phyloP scores from a whole-genome alignment of 2,113 vertebrate genomes.

The Lipotes vexillifer region DNA sequence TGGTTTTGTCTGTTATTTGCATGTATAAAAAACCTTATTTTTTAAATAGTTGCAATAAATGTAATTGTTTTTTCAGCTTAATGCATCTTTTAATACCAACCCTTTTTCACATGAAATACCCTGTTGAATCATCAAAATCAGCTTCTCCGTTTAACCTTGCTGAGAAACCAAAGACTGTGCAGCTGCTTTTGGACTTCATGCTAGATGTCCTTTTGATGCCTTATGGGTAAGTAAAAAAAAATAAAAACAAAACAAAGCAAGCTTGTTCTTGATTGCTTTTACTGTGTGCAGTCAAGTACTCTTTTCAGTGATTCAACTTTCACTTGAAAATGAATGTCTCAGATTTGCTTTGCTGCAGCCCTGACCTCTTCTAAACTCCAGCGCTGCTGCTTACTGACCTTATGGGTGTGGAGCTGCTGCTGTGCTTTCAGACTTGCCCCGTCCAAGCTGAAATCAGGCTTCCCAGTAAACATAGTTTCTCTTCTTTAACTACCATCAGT shows the following conservation, averaged over 20 bases:
- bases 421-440: background rate
- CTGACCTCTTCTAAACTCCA: background rate
- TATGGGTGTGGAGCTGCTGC: background rate
- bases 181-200: slow-evolving; percentile 98
- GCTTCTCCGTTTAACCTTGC: slow-evolving; percentile 92
- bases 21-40: slow-evolving; percentile 52
- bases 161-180: slow-evolving; percentile 97
- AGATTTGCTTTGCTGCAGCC: background rate
- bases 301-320: background rate
- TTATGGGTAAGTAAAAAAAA: slow-evolving; percentile 89
- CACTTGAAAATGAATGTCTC: background rate
- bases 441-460: background rate
- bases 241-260: background rate
- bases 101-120: slow-evolving; percentile 98
- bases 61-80: slow-evolving; percentile 88
- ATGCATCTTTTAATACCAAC: slow-evolving; percentile 99
- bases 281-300: background rate
- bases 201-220: slow-evolving; percentile 98
- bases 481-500: background rate
- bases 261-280: background rate
- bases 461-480: background rate
- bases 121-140: slow-evolving; percentile 88
- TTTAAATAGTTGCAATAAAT: slow-evolving; percentile 80
- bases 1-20: slow-evolving; percentile 67
- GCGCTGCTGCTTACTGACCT: background rate